These are phyloP conservation scores for Phoebastria nigripes DNA, from an alignment of 2,797 vertebrate species.

Conservation along the genomic window DNA sequence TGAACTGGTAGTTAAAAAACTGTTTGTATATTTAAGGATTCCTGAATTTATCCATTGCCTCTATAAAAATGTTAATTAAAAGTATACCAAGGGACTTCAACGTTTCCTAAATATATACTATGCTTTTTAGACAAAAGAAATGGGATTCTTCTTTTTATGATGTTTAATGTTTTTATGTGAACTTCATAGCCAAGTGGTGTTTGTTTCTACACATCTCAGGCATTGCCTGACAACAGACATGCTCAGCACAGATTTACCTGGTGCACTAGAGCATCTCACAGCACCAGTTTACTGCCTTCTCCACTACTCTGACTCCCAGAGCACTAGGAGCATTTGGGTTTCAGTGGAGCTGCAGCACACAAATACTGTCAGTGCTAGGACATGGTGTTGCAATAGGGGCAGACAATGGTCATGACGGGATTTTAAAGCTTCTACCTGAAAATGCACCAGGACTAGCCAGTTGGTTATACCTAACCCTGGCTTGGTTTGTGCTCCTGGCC, in stretches of 20 bases:
- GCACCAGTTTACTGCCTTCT: not conserved
- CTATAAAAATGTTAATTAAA: not conserved
- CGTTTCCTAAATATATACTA: not conserved
- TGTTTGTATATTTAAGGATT: not conserved
- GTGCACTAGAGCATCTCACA: not conserved
- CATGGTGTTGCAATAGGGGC: not conserved
- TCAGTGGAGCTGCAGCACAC: not conserved
- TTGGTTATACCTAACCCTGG: not conserved
- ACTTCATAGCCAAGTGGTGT: not conserved
- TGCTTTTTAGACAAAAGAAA: not conserved
- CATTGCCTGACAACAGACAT: not conserved
- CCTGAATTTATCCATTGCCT: not conserved
- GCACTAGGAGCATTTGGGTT: not conserved
- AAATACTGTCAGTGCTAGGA: not conserved
- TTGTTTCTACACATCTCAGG: not conserved
- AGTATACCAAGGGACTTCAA: not conserved
- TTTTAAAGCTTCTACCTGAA: not conserved
- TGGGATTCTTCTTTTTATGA: not conserved
- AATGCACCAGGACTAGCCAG: not conserved
- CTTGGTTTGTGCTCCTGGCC: not conserved
- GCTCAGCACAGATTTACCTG: not conserved
- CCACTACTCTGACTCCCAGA: not conserved
- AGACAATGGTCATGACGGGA: not conserved
- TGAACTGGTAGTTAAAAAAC: not conserved
- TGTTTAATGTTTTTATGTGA: not conserved